Percentiles rank a stretch among this genome's conserved stretches.
These are phyloP conservation scores for Dysmachus trigonus DNA, from an alignment of 2,888 invertebrate species.

Conservation along the genomic window DNA sequence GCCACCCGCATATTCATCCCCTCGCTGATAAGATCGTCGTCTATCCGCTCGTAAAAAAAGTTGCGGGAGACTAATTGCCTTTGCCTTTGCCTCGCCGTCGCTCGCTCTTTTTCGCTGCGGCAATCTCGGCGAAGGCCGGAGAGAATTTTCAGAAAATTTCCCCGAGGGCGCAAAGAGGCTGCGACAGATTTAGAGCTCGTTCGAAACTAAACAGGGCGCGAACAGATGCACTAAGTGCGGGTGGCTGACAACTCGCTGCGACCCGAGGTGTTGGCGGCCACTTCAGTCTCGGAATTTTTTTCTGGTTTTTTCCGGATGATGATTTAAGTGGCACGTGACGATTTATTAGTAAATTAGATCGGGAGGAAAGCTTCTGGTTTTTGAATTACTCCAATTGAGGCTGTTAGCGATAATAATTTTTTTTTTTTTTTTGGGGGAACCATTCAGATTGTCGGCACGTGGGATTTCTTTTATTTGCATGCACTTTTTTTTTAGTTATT, in stretches of 20 bases:
- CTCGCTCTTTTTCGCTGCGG: neutral
- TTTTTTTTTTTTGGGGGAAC: neutral
- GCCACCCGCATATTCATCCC: slow-evolving; percentile 3
- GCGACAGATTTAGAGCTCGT: slow-evolving; percentile 18
- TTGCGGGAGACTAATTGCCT: slow-evolving; percentile 7
- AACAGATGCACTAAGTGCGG: slow-evolving; percentile 13
- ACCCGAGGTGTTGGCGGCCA: neutral
- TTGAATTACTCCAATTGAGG: neutral
- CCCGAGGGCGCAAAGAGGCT: neutral
- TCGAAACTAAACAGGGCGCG: neutral
- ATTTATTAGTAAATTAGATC: neutral
- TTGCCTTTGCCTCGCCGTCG: neutral
- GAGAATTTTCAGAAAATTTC: neutral
- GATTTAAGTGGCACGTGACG: neutral
- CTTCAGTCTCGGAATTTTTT: neutral
- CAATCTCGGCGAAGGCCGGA: neutral
- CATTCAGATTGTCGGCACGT: neutral
- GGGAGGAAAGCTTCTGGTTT: neutral
- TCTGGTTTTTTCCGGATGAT: neutral
- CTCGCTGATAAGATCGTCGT: neutral
- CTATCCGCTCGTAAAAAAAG: slow-evolving; percentile 1
- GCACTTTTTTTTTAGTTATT: neutral
- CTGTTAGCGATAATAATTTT: neutral
- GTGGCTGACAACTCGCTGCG: neutral
- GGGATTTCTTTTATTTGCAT: neutral